Conservation (phyloP, 2,888 invertebrate species). For the Cyclophora punctaria region DNA sequence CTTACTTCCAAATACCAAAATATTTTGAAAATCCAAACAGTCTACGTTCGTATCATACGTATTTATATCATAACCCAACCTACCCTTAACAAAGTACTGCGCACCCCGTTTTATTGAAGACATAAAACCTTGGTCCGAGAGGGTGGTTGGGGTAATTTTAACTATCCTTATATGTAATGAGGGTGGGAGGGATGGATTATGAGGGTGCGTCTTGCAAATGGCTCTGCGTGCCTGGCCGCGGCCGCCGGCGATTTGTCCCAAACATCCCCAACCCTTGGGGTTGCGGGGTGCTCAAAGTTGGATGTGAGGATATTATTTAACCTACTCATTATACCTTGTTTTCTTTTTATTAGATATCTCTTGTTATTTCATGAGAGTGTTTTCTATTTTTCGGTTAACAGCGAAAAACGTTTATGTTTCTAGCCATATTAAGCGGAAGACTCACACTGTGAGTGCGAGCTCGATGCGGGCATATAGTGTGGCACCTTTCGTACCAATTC, state of each 20-base stretch:
- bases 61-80: not conserved
- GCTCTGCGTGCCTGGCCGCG: conserved; percentile 63
- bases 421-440: too few relatives aligned
- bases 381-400: too few relatives aligned
- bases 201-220: conserved; percentile 73
- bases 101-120: conserved; percentile 59
- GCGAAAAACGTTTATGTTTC: too few relatives aligned
- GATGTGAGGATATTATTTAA: conserved; percentile 4
- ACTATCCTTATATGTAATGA: conserved; percentile 71
- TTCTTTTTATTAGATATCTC: not conserved
- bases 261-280: conserved; percentile 40
- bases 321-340: not conserved
- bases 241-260: conserved; percentile 67
- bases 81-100: conserved; percentile 13
- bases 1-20: not conserved
- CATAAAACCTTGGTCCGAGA: conserved; percentile 53
- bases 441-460: too few relatives aligned
- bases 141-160: conserved; percentile 47
- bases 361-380: not conserved
- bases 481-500: too few relatives aligned
- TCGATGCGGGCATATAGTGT: too few relatives aligned
- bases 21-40: not conserved
- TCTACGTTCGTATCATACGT: not conserved
- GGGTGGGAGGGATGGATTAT: conserved; percentile 46
- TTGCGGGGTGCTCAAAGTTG: conserved; percentile 31